These are phyloP conservation scores for Eudasyphora cyanicolor DNA, from an alignment of 2,888 invertebrate genomes.

Conservation along the genomic window DNA sequence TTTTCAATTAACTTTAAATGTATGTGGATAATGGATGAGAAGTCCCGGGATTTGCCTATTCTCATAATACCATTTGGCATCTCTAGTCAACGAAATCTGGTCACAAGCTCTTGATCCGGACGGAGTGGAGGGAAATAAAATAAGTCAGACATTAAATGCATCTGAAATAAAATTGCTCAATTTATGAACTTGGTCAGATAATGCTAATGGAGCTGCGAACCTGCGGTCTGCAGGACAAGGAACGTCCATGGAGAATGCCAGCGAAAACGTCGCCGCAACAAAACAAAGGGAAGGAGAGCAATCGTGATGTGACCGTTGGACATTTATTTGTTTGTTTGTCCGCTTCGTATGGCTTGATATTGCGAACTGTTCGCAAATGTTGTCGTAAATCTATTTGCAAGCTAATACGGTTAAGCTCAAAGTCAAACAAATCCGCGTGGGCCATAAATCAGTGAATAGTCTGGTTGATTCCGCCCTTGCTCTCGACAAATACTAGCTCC, in stretches of 20 bases:
- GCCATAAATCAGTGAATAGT: conserved; percentile 50
- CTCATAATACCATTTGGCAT: background rate
- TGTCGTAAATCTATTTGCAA: conserved; percentile 67
- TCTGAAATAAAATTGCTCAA: conserved; percentile 69
- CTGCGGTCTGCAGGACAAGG: conserved; percentile 13
- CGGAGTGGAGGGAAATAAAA: conserved; percentile 23
- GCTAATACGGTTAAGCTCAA: conserved; percentile 52
- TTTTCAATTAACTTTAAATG: too few relatives aligned
- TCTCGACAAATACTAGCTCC: too few relatives aligned
- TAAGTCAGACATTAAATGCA: conserved; percentile 60
- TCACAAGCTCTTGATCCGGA: too few relatives aligned
- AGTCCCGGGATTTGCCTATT: background rate
- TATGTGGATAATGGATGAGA: background rate
- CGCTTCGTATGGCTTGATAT: background rate
- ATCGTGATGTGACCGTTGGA: conserved; percentile 56
- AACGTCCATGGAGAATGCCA: conserved; percentile 15
- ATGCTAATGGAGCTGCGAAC: conserved; percentile 64
- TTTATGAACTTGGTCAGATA: conserved; percentile 68
- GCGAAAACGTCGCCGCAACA: background rate
- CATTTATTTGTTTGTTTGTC: conserved; percentile 43
- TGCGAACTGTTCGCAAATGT: conserved; percentile 63
- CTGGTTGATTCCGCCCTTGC: too few relatives aligned
- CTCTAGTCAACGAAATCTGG: conserved; percentile 38
- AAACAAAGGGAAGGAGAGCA: conserved; percentile 56
- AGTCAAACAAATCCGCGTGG: background rate